Conservation (phyloP, 2,888 invertebrate genomes). For the Drosophila macrospina region DNA sequence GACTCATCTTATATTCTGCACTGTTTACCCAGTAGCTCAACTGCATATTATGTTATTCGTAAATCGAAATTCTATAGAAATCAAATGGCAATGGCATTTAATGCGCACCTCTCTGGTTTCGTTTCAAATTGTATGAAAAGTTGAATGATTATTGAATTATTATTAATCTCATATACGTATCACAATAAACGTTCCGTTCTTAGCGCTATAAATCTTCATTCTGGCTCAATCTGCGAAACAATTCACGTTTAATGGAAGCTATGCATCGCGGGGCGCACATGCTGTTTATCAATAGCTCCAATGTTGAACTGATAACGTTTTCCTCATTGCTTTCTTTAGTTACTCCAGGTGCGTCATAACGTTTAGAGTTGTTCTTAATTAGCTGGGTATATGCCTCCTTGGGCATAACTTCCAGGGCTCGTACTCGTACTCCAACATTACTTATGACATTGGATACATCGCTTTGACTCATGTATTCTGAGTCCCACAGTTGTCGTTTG, state of each 20-base stretch:
- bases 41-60: constrained; percentile 37
- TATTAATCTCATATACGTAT: constrained; percentile 66
- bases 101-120: constrained; percentile 54
- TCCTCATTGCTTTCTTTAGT: background rate
- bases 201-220: constrained; percentile 32
- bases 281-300: constrained; percentile 87
- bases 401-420: constrained; percentile 55
- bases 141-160: constrained; percentile 58
- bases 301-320: constrained; percentile 46
- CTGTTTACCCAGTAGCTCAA: constrained; percentile 33
- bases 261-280: constrained; percentile 89
- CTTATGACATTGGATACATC: constrained; percentile 24
- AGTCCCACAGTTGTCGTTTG: constrained; percentile 50
- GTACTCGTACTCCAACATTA: constrained; percentile 3
- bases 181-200: constrained; percentile 68
- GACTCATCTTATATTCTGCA: constrained; percentile 13
- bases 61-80: constrained; percentile 40
- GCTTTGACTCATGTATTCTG: constrained; percentile 46
- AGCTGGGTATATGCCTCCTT: constrained; percentile 47
- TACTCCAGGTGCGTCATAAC: constrained; percentile 20
- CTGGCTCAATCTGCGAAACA: constrained; percentile 76
- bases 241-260: constrained; percentile 86
- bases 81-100: constrained; percentile 61
- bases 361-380: constrained; percentile 54
- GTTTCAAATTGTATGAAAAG: constrained; percentile 53